These are phyloP conservation scores for Drosophila testacea DNA, from an alignment of 2,888 invertebrate species.

Conservation along the genomic window DNA sequence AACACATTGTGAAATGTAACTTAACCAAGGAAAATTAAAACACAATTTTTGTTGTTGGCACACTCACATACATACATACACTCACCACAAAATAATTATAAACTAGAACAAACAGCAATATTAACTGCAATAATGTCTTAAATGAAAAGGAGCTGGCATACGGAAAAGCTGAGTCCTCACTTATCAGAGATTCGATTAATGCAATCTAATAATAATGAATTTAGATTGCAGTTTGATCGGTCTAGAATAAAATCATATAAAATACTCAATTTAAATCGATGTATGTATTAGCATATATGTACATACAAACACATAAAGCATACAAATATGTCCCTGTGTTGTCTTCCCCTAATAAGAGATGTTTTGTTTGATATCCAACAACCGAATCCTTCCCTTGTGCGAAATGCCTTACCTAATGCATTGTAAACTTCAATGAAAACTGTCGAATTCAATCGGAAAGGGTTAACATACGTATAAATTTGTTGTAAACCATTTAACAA, in stretches of 20 bases:
- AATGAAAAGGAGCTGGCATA: conserved; percentile 36
- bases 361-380: conserved; percentile 30
- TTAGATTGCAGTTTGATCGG: conserved; percentile 7
- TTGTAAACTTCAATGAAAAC: conserved; percentile 38
- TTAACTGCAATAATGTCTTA: conserved; percentile 64
- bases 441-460: conserved; percentile 45
- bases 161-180: conserved; percentile 29
- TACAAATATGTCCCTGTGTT: conserved; percentile 40
- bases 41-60: conserved; percentile 35
- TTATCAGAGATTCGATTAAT: conserved; percentile 25
- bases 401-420: conserved; percentile 61
- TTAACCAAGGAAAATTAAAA: conserved; percentile 34
- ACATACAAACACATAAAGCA: conserved; percentile 37
- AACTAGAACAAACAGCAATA: conserved; percentile 58
- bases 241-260: neutral
- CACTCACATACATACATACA: conserved; percentile 17
- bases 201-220: neutral
- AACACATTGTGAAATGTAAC: conserved; percentile 61
- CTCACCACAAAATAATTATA: conserved; percentile 12
- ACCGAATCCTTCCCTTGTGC: conserved; percentile 69
- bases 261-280: conserved; percentile 46
- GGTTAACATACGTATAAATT: conserved; percentile 44
- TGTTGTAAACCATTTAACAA: conserved; percentile 46
- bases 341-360: conserved; percentile 40
- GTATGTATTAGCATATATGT: conserved; percentile 23